Conservation (phyloP, 2,797 vertebrate genomes). For the Chelidonichthys spinosus region DNA sequence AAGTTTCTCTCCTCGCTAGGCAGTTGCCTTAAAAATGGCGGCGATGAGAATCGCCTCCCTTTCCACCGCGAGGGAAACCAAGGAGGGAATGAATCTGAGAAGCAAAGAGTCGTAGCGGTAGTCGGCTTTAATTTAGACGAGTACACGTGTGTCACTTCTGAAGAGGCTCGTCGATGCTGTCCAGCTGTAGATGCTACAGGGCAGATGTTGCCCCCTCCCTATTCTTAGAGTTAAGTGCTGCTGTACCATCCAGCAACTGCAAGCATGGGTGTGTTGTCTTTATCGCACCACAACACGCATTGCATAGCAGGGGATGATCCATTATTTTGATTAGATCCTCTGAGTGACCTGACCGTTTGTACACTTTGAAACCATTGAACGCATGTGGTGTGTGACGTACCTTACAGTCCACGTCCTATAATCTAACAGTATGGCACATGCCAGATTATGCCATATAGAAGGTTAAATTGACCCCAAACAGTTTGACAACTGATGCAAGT, state of each 20-base stretch:
- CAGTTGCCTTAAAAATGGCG: slow-evolving; percentile 87
- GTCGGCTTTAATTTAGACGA: background rate
- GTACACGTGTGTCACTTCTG: slow-evolving; percentile 39
- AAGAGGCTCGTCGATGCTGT: slow-evolving; percentile 37
- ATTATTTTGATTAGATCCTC: background rate
- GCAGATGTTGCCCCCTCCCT: slow-evolving; percentile 35
- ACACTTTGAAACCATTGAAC: background rate
- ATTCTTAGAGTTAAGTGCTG: slow-evolving; percentile 4
- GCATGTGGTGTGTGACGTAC: background rate
- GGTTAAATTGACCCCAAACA: background rate
- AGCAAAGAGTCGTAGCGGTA: background rate
- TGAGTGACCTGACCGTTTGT: background rate
- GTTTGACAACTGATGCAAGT: background rate
- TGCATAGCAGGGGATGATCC: background rate
- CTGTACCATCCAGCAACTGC: slow-evolving; percentile 36
- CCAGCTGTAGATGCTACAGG: slow-evolving; percentile 43
- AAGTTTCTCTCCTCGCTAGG: slow-evolving; percentile 78
- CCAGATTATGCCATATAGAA: background rate
- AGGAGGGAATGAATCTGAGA: slow-evolving; percentile 38
- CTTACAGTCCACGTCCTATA: background rate
- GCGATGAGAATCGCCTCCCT: slow-evolving; percentile 77
- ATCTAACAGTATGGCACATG: background rate
- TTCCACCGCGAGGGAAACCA: slow-evolving; percentile 64
- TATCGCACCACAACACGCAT: slow-evolving; percentile 16
- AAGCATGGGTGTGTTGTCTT: slow-evolving; percentile 26